phyloP scores from a whole-genome alignment of 53 echinoderm and acorn worm species.

The Temnopleurus reevesii region DNA sequence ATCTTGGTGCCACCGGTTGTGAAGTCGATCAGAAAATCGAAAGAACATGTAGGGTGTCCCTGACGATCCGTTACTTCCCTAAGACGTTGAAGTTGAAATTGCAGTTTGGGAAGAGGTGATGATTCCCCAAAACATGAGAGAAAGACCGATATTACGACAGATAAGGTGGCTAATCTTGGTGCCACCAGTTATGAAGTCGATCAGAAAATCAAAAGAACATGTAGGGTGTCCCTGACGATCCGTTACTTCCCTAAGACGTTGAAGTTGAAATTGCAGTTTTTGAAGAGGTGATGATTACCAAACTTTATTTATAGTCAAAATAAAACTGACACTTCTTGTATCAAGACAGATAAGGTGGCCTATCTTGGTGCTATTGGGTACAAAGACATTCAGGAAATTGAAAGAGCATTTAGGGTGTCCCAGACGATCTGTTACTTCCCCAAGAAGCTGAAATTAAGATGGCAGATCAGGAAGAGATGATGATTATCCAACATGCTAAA shows the following conservation, averaged over 20 bases:
- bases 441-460: slow-evolving; percentile 77
- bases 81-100: slow-evolving; percentile 79
- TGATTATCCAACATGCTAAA: background rate
- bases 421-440: slow-evolving; percentile 92
- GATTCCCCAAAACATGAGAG: slow-evolving; percentile 33
- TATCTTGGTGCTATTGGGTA: slow-evolving; percentile 66
- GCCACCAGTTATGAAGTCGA: slow-evolving; percentile 49
- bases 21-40: slow-evolving; percentile 61
- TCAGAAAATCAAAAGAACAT: slow-evolving; percentile 67
- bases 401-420: slow-evolving; percentile 76
- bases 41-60: slow-evolving; percentile 77
- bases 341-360: slow-evolving; percentile 60
- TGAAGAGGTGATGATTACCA: slow-evolving; percentile 47
- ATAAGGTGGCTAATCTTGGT: slow-evolving; percentile 63
- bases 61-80: slow-evolving; percentile 91
- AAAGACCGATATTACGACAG: slow-evolving; percentile 55
- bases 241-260: slow-evolving; percentile 93
- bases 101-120: slow-evolving; percentile 55
- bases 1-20: slow-evolving; percentile 63
- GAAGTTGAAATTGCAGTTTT: slow-evolving; percentile 62
- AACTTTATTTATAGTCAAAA: too few species aligned
- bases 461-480: slow-evolving; percentile 47
- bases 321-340: too few species aligned
- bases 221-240: slow-evolving; percentile 86
- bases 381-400: slow-evolving; percentile 58